phyloP scores from a whole-genome alignment of 2,113 vertebrate genomes.

The Heptranchias perlo region DNA sequence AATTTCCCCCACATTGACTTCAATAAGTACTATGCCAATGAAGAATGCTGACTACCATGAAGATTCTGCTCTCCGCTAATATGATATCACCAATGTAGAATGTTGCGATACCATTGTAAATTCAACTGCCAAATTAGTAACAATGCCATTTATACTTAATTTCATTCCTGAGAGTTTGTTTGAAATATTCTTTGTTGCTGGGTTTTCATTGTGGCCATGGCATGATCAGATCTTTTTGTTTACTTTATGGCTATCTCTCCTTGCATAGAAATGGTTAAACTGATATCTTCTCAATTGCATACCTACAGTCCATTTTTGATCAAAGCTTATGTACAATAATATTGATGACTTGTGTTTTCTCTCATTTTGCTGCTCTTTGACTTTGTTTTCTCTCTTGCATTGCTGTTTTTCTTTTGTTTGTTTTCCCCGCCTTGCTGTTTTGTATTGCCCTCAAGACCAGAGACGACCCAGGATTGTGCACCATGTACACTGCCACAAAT shows the following conservation, averaged over 20 bases:
- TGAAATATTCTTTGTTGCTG: neutral
- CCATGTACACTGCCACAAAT: neutral
- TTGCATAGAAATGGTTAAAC: neutral
- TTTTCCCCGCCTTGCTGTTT: neutral
- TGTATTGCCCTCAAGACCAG: neutral
- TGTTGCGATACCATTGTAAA: neutral
- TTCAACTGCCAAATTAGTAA: neutral
- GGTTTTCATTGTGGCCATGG: neutral
- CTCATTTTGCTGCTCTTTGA: neutral
- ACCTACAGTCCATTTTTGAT: neutral
- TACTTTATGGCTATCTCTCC: neutral
- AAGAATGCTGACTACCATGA: neutral
- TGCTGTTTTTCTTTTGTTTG: neutral
- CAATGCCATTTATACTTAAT: neutral
- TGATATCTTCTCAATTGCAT: neutral
- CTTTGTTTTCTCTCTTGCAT: neutral
- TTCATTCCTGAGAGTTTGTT: neutral
- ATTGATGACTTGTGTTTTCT: neutral
- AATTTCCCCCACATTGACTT: neutral
- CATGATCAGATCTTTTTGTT: neutral
- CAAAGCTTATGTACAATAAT: neutral
- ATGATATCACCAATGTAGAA: neutral
- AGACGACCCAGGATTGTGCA: neutral
- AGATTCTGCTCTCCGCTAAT: neutral
- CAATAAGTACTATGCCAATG: neutral